Evolutionary conservation across 2,797 vertebrate species (phyloP).

Genomic region (Argentina silus): DNA sequence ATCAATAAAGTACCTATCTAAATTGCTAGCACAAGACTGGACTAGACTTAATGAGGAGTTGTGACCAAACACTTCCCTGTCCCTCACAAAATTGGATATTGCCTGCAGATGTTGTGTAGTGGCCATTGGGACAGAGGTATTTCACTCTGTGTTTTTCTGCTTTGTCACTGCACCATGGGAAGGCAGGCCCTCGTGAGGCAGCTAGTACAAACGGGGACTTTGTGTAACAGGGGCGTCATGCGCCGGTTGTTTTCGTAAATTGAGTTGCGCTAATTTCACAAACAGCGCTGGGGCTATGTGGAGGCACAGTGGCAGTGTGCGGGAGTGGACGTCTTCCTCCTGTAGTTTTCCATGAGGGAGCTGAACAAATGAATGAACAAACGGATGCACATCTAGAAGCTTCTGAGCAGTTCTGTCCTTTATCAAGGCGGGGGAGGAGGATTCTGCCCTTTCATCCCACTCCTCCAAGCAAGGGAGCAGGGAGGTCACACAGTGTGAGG

Average conservation of each 20-base stretch:
- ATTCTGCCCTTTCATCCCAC: conserved; percentile 47
- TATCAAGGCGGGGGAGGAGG: conserved; percentile 34
- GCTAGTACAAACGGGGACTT: conserved; percentile 58
- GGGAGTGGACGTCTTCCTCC: conserved; percentile 3
- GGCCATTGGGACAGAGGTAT: no score
- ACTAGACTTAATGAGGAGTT: background rate
- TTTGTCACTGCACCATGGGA: conserved; percentile 43
- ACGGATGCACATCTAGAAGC: conserved; percentile 41
- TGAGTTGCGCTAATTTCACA: conserved; percentile 62
- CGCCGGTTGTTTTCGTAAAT: conserved; percentile 65
- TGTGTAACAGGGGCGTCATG: conserved; percentile 54
- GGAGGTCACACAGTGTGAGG: conserved; percentile 34
- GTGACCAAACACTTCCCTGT: no score
- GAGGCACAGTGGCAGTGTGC: conserved; percentile 29
- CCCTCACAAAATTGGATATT: background rate
- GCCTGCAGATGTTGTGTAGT: background rate
- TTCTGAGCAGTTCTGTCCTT: conserved; percentile 28
- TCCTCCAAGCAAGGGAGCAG: background rate
- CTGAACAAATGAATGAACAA: conserved; percentile 38
- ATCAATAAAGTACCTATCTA: no score
- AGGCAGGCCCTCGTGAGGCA: conserved; percentile 39
- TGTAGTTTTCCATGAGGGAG: conserved; percentile 70
- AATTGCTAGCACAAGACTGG: background rate
- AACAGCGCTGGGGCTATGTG: conserved; percentile 39
- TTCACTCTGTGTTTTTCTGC: conserved; percentile 10